phyloP scores from a whole-genome alignment of 2,888 invertebrate genomes.

The Pandemis cinnamomeana region DNA sequence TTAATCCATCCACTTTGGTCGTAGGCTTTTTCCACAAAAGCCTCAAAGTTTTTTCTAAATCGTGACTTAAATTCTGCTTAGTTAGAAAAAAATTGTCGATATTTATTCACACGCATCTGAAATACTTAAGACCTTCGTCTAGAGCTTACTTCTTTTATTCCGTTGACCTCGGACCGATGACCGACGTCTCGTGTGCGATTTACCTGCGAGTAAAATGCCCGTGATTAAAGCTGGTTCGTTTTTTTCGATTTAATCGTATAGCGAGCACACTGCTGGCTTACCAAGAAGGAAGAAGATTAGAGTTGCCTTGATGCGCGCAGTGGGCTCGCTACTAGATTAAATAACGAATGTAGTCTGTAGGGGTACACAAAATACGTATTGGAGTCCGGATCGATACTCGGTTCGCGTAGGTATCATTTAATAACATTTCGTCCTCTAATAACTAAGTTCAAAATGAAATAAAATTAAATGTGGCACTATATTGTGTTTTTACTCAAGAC shows the following conservation, averaged over 20 bases:
- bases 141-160: conserved; percentile 78
- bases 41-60: neutral
- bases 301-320: neutral
- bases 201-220: conserved; percentile 68
- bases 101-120: conserved; percentile 31
- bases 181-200: conserved; percentile 85
- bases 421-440: conserved; percentile 1
- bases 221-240: conserved; percentile 36
- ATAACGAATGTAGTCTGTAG: neutral
- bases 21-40: neutral
- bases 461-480: neutral
- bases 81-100: neutral
- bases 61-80: neutral
- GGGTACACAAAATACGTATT: neutral
- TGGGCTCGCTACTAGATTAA: neutral
- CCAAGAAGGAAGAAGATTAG: neutral
- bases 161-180: conserved; percentile 84
- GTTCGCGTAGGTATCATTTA: neutral
- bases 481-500: neutral
- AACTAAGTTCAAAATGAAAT: neutral
- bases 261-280: neutral
- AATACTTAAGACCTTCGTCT: conserved; percentile 32
- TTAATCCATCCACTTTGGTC: neutral
- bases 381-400: neutral
- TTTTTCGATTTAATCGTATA: neutral